A percentile compares a stretch with the other conserved stretches of the same genome.
Conservation (phyloP, 2,113 vertebrate genomes). For the Perccottus glenii region DNA sequence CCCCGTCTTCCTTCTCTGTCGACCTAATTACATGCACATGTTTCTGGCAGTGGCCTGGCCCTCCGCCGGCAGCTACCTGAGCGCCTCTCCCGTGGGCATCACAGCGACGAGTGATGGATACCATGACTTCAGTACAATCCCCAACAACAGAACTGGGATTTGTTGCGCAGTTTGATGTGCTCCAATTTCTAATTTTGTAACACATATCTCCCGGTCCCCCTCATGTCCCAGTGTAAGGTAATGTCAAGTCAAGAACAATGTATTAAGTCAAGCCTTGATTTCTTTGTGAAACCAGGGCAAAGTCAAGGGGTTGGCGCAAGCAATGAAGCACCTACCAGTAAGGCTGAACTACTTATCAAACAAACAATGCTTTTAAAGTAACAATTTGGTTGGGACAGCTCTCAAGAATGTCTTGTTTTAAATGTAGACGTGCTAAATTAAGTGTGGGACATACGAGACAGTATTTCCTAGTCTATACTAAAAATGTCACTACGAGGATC, state of each 20-base stretch:
- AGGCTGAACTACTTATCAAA: conserved; percentile 24
- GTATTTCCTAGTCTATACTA: background rate
- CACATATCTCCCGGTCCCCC: conserved; percentile 72
- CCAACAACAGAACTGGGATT: conserved; percentile 80
- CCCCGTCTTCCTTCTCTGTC: conserved; percentile 78
- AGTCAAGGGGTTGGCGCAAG: conserved; percentile 58
- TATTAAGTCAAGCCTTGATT: conserved; percentile 70
- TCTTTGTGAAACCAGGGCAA: conserved; percentile 74
- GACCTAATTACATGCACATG: conserved; percentile 84
- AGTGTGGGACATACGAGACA: background rate
- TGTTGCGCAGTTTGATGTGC: conserved; percentile 82
- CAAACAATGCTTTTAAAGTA: conserved; percentile 2
- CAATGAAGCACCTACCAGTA: conserved; percentile 19
- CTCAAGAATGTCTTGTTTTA: too few relatives aligned
- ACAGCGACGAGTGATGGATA: conserved; percentile 80
- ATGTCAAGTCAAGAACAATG: conserved; percentile 85
- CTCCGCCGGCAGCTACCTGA: conserved; percentile 72
- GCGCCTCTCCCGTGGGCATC: conserved; percentile 77
- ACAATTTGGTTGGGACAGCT: too few relatives aligned
- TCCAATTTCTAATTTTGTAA: conserved; percentile 86
- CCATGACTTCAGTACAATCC: conserved; percentile 70
- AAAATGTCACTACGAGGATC: background rate
- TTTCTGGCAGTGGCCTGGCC: conserved; percentile 69
- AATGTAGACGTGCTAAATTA: background rate
- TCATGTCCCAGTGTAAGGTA: conserved; percentile 77